These are phyloP conservation scores for Pedionomus torquatus DNA, from an alignment of 2,113 vertebrate species.

Conservation along the genomic window DNA sequence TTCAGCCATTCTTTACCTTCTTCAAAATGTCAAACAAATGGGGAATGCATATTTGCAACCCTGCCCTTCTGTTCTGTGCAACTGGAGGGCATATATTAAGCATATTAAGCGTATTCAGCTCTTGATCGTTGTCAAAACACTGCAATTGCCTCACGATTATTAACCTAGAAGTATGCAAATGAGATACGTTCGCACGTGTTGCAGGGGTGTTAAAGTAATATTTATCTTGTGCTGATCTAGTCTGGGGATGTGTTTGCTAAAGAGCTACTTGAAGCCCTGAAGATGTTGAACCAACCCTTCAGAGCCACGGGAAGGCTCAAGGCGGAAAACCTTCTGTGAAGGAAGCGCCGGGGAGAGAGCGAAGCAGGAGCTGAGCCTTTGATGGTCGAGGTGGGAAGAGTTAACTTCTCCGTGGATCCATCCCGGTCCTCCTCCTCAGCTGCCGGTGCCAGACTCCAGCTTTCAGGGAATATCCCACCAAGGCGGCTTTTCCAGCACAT, in stretches of 20 bases:
- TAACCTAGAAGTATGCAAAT: conserved; percentile 41
- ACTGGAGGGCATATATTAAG: conserved; percentile 45
- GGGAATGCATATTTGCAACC: conserved; percentile 35
- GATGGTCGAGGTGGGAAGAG: background rate
- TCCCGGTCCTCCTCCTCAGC: background rate
- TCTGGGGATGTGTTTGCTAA: background rate
- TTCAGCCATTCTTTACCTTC: conserved; percentile 51
- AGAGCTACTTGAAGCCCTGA: background rate
- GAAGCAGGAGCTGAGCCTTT: background rate
- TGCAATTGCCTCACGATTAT: conserved; percentile 29
- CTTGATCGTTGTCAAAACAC: conserved; percentile 54
- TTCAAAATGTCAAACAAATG: conserved; percentile 60
- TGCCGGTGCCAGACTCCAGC: background rate
- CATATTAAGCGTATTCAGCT: conserved; percentile 38
- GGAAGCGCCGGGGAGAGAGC: background rate
- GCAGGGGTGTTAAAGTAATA: conserved; percentile 11
- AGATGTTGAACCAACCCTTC: background rate
- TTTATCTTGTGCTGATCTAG: background rate
- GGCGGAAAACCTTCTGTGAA: background rate
- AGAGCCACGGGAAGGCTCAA: background rate
- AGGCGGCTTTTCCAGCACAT: background rate
- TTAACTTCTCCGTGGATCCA: background rate
- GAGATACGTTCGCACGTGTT: background rate
- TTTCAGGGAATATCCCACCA: background rate
- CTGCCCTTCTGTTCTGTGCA: conserved; percentile 52